Evolutionary conservation across 2,797 vertebrate species (phyloP), one percentile per base, ranked within the genome.

Genomic region (Spheniscus humboldti): DNA sequence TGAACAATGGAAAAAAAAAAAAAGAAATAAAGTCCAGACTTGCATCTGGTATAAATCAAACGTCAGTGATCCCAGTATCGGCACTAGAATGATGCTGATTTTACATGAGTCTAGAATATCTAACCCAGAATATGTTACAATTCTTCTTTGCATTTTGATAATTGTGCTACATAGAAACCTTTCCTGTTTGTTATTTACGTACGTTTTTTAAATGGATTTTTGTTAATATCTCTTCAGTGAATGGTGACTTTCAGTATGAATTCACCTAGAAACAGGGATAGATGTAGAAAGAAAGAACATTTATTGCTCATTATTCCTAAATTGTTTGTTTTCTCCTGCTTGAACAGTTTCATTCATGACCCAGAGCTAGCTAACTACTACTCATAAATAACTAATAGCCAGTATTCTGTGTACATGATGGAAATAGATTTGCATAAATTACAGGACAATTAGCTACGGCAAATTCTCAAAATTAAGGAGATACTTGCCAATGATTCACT

Each of bases 371-470:
- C 19, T 74, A 33, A 80, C 60, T 86, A 47, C 27, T 92, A 50
- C 19, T 89, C 6, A 53, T 77, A 94, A 91, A 80, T 80, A 79
- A 88, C 56, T 88, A 64, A 64, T 64, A 80, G 17, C 37, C 31
- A 80, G 27, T 74, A 74, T 85, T 94, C n/a, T 74, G 14, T 53
- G 35, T 74, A 64, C 39, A 47, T 14, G n/a, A 35, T 71, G n/a
- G 45, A 95, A 94, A 95, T 71, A 89, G 39, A 74, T 83, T 89
- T 91, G 64, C 60, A 93, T 75, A 89, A 93, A 90, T 94, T 77
- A 60, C 3, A 8, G 25, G 13, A 83, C 13, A 89, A 75, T 77
- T 91, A 95, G 53, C 57, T 72, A 43, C 56, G 50, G 19, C 18
- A 94, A 63, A 56, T 87, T 73, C 22, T 50, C 22, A 68, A 8